Base-by-base conservation (phyloP, 2,888 invertebrate species). In the Drosophila anomelani region DNA sequence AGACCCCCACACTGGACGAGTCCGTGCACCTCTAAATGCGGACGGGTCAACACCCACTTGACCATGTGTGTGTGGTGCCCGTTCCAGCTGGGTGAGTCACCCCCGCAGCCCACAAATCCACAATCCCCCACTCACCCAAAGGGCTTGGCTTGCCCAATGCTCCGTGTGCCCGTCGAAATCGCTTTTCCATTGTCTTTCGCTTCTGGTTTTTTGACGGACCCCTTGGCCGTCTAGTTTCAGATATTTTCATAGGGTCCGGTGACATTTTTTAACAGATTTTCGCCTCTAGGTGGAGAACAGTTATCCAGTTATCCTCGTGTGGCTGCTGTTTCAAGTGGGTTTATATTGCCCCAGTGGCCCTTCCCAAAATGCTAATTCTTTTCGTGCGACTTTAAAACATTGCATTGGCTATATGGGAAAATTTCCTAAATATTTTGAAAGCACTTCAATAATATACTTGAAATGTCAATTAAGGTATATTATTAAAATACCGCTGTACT, bases 131-230 rank as follows among this genome's bases (percentile, higher is more conserved):
- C 56, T 29, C 56, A 54, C 43, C 78, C 69, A 53, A 60, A 59
- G 77, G 83, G 82, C 55, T 85, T 88, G 88, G 86, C 88, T 80
- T 82, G 80, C 60, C 85, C 86, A 81, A 75, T 75, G 84, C 61
- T 69, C 73, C 84, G 71, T 79, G 80, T 81, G 88, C 79, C 79
- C 77, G 75, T 74, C 72, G 75, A 86, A 86, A 88, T 81, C 81
- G 85, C 59, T 77, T 81, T 87, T 75, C 77, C 82, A 82, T 70
- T 67, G 75, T 82, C 72, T 68, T 79, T 82, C 79, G 26, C 17
- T 47, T 39, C 57, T 17, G 59, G 58, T 78, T 71, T 66, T 75
- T 43, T 38, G 39, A 15, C 55, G 26, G 39, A 39, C 53, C 41
- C 56, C 63, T 63, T 41, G 43, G 23, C 56, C 46, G 29, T 41